Percentiles rank a stretch among this genome's conserved stretches.
phyloP scores from a whole-genome alignment of 92 coral and sea anemone genomes.

The Epizoanthus rinbou region DNA sequence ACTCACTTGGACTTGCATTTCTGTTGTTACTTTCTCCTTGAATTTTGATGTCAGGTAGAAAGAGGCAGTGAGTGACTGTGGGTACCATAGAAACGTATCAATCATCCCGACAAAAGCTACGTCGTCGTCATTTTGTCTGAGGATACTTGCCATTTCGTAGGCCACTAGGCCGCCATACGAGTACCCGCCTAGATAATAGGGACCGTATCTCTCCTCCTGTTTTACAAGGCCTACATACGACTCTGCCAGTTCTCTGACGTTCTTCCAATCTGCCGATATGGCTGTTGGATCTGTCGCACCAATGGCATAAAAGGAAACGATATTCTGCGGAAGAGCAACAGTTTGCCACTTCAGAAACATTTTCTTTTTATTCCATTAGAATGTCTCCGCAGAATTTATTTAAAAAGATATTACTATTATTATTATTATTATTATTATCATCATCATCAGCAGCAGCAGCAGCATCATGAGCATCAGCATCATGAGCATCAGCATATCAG shows the following conservation, averaged over 20 bases:
- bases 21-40: neutral
- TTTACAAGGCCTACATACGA: slow-evolving; percentile 60
- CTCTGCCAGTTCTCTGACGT: slow-evolving; percentile 66
- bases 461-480: too few relatives aligned
- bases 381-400: too few relatives aligned
- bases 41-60: neutral
- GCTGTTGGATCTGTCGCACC: slow-evolving; percentile 49
- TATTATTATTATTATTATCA: too few relatives aligned
- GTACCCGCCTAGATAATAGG: slow-evolving; percentile 77
- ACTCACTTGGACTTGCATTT: neutral
- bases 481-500: too few relatives aligned
- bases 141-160: too few relatives aligned
- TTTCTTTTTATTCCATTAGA: too few relatives aligned
- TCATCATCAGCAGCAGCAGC: too few relatives aligned
- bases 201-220: slow-evolving; percentile 64
- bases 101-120: slow-evolving; percentile 58
- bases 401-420: too few relatives aligned
- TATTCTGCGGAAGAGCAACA: slow-evolving; percentile 10
- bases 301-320: slow-evolving; percentile 56
- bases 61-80: slow-evolving; percentile 5
- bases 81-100: slow-evolving; percentile 57
- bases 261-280: slow-evolving; percentile 34
- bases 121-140: slow-evolving; percentile 17
- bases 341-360: neutral
- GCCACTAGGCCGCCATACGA: slow-evolving; percentile 34